These are phyloP conservation scores for Mesembrinibis cayennensis DNA, from an alignment of 2,113 vertebrate species.

Conservation along the genomic window DNA sequence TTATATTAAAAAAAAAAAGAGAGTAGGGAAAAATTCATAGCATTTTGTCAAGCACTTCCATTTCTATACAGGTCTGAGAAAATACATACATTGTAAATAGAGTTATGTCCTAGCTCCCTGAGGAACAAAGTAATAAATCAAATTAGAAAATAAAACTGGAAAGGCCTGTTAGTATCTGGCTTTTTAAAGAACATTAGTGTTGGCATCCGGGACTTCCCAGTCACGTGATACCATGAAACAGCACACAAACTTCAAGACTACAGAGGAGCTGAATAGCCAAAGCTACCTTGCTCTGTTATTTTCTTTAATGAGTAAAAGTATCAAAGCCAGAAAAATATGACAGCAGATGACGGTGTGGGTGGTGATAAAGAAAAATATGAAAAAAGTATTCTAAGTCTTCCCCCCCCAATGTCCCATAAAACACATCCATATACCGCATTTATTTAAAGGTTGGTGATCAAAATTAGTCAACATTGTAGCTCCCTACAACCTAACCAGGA, in stretches of 20 bases:
- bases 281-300: not conserved
- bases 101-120: not conserved
- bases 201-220: not conserved
- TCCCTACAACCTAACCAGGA: not conserved
- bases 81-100: not conserved
- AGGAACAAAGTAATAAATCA: not conserved
- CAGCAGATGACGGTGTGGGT: conserved; percentile 28
- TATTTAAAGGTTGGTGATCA: not conserved
- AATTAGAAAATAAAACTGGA: not conserved
- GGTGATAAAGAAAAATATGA: not conserved
- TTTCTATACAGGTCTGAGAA: not conserved
- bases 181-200: not conserved
- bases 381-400: not conserved
- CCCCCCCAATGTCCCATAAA: not conserved
- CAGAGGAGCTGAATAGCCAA: not conserved
- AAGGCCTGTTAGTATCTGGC: not conserved
- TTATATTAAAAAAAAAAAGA: too few species aligned
- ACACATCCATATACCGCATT: not conserved
- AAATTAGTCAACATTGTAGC: not conserved
- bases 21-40: not conserved
- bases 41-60: not conserved
- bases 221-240: not conserved
- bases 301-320: conserved; percentile 19
- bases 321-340: conserved; percentile 10
- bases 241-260: not conserved